Percentiles rank a stretch among this genome's conserved stretches.
Evolutionary conservation across 2,888 invertebrate species (phyloP).

Genomic region (Augiades crinisus): DNA sequence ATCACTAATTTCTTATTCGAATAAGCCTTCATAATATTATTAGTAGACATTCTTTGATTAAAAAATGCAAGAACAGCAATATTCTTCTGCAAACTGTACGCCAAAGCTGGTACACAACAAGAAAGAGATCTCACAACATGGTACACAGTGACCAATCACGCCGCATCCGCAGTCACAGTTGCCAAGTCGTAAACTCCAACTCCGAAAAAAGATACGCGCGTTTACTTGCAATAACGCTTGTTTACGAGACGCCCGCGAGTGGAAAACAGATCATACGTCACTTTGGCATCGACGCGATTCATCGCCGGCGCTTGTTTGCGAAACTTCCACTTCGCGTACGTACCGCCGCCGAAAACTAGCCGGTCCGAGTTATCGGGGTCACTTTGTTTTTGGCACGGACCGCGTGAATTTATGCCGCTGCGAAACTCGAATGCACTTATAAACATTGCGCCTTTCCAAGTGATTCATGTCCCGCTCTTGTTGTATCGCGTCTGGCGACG

Average conservation of each 20-base stretch:
- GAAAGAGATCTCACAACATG: background rate
- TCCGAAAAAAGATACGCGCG: slow-evolving; percentile 13
- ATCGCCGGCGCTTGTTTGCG: slow-evolving; percentile 47
- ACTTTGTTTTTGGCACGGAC: slow-evolving; percentile 22
- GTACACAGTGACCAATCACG: slow-evolving; percentile 1
- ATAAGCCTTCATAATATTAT: too few species aligned
- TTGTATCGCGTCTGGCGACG: slow-evolving; percentile 6
- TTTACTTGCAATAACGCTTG: slow-evolving; percentile 24
- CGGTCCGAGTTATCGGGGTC: slow-evolving; percentile 8
- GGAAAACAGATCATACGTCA: slow-evolving; percentile 30
- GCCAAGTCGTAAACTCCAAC: slow-evolving; percentile 22
- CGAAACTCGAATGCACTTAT: slow-evolving; percentile 71
- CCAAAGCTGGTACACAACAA: background rate
- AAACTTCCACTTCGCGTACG: slow-evolving; percentile 40
- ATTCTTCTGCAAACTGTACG: too few species aligned
- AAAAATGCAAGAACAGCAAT: too few species aligned
- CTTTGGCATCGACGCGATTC: slow-evolving; percentile 44
- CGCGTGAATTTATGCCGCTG: slow-evolving; percentile 62
- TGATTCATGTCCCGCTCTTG: slow-evolving; percentile 9
- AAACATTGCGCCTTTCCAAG: slow-evolving; percentile 50
- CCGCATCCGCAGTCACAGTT: background rate
- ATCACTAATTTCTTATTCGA: too few species aligned
- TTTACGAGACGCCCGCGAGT: slow-evolving; percentile 16
- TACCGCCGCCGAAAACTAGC: slow-evolving; percentile 9
- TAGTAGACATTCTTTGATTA: too few species aligned